Conservation (phyloP, 2,113 vertebrate genomes). For the Cryptomyrus ogoouensis region DNA sequence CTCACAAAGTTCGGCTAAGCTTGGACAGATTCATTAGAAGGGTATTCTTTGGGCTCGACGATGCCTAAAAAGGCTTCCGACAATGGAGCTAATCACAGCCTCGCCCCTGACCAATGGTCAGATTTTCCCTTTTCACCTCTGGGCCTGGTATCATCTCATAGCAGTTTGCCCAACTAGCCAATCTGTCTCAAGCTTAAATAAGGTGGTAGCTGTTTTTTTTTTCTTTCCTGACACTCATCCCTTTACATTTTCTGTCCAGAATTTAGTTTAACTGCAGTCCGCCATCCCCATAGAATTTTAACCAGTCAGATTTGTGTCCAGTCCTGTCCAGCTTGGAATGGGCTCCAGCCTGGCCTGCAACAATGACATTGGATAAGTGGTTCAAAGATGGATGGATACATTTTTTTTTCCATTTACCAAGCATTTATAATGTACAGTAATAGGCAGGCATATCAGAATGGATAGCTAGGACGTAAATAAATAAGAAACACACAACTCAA, state of each 20-base stretch:
- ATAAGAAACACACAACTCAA: neutral
- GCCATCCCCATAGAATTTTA: neutral
- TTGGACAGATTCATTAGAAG: conserved; percentile 61
- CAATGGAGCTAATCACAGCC: conserved; percentile 79
- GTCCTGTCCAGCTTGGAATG: neutral
- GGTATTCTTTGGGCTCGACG: conserved; percentile 56
- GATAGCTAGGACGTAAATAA: neutral
- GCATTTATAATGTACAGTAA: neutral
- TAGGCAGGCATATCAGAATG: neutral
- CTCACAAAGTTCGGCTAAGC: conserved; percentile 57
- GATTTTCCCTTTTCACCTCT: conserved; percentile 52
- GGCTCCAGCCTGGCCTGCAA: neutral
- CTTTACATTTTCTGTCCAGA: neutral
- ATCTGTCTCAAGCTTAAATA: conserved; percentile 44
- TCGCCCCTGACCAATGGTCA: conserved; percentile 52
- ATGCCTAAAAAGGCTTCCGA: conserved; percentile 73
- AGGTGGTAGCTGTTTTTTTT: conserved; percentile 17
- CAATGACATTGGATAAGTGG: neutral
- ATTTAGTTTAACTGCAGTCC: neutral
- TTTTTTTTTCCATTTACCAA: neutral
- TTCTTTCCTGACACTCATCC: neutral
- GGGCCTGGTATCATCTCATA: conserved; percentile 51
- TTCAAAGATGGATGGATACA: neutral
- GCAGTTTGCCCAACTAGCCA: conserved; percentile 48
- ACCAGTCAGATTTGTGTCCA: neutral